Percentiles rank a stretch among this genome's conserved stretches.
Conservation (phyloP, 1,140 invertebrate genomes). For the Brachystomella parvula region DNA sequence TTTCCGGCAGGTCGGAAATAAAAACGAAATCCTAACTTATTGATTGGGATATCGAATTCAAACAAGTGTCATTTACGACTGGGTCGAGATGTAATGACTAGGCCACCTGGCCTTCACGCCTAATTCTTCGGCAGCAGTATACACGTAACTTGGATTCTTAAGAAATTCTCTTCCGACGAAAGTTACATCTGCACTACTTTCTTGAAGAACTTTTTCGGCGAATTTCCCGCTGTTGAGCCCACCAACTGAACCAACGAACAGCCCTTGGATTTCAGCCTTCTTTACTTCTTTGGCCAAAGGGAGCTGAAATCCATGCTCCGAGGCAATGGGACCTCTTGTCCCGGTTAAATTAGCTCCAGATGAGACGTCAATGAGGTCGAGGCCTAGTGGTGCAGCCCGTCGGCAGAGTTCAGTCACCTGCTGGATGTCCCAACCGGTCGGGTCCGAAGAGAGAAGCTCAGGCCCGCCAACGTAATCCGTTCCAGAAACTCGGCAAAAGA, state of each 20-base stretch:
- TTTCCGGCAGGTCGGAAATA: too few relatives aligned
- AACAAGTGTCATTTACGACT: too few relatives aligned
- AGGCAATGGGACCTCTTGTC: not conserved
- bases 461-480: constrained; percentile 8
- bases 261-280: constrained; percentile 13
- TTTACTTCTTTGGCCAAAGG: constrained; percentile 18
- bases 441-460: not conserved
- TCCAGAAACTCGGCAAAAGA: constrained; percentile 18
- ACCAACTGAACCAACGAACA: constrained; percentile 10
- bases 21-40: too few relatives aligned
- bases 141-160: constrained; percentile 18
- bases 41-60: too few relatives aligned
- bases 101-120: constrained; percentile 16
- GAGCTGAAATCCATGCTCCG: constrained; percentile 17
- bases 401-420: constrained; percentile 21
- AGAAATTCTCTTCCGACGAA: constrained; percentile 16
- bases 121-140: constrained; percentile 15
- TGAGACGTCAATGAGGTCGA: constrained; percentile 24
- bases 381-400: constrained; percentile 7
- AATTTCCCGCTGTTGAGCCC: not conserved
- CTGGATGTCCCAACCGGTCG: constrained; percentile 19
- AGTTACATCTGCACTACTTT: constrained; percentile 10
- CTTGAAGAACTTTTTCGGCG: constrained; percentile 1
- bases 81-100: too few relatives aligned
- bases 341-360: constrained; percentile 9